Conservation (phyloP, 2,888 invertebrate genomes). For the Drosophila paramelanica region DNA sequence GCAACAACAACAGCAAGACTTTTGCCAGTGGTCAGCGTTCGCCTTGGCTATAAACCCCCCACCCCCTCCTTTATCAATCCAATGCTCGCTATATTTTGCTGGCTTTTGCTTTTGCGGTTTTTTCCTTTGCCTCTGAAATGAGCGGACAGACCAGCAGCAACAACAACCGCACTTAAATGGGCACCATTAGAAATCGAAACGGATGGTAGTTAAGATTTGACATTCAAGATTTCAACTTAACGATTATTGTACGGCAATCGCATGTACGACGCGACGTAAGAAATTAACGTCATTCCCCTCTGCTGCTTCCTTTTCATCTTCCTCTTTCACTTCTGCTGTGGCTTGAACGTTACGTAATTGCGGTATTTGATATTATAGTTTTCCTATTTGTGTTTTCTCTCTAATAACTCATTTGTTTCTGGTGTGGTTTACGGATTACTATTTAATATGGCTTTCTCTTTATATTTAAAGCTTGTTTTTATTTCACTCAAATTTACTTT, state of each 20-base stretch:
- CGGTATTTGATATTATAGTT: background rate
- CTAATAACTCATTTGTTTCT: background rate
- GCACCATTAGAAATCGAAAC: slow-evolving; percentile 61
- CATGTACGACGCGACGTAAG: slow-evolving; percentile 18
- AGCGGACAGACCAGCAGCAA: slow-evolving; percentile 39
- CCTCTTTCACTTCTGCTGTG: background rate
- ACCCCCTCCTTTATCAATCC: background rate
- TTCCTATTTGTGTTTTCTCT: background rate
- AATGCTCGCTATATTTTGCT: background rate
- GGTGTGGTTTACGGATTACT: background rate
- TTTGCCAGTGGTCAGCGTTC: slow-evolving; percentile 41
- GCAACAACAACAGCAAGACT: slow-evolving; percentile 16
- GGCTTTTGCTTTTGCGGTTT: slow-evolving; percentile 40
- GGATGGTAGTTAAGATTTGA: slow-evolving; percentile 58
- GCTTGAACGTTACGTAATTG: slow-evolving; percentile 17
- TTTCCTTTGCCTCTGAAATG: slow-evolving; percentile 27
- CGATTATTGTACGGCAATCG: slow-evolving; percentile 41
- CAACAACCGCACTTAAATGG: slow-evolving; percentile 36
- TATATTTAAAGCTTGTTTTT: too few species aligned
- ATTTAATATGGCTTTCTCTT: too few species aligned
- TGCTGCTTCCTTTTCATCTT: background rate
- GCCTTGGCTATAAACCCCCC: slow-evolving; percentile 13
- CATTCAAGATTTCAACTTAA: slow-evolving; percentile 54
- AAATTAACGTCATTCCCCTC: slow-evolving; percentile 36
- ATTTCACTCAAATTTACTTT: too few species aligned